Base-by-base conservation (phyloP, 2,797 vertebrate genomes). In the Girardinus metallicus region DNA sequence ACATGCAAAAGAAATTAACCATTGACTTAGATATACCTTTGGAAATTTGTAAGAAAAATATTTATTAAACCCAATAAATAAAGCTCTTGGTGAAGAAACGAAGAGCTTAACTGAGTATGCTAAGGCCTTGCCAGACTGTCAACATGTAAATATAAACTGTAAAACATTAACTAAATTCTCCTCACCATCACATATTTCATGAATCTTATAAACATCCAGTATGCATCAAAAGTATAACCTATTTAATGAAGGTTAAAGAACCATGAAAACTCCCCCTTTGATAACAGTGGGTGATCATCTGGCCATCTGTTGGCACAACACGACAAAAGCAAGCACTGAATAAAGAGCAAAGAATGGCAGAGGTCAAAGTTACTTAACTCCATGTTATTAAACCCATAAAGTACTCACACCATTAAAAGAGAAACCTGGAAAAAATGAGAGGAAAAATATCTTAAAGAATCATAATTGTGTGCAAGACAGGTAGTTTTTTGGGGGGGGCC, bases 221-320 rank as follows among this genome's bases (percentile, higher is more conserved):
- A 60, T 55, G 68, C 1, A 76, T 47, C 36, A 82, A 78, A 84
- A 70, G 16, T 73, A 76, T 23, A 79, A 73, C 71, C 57, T 77
- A 80, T 76, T 85, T 85, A 81, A 51, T 44, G 91, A 92, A 86
- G 87, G 66, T 87, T 88, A 93, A 93, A 87, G 41, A 80, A 12
- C 84, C 85, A 82, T 93, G 84, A 91, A 91, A 87, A 86, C 66
- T 39, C 73, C 68, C 51, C 26, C 15, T 84, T 64, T 82, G 80
- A 77, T 90, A 84, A 80, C 89, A 86, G 66, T 0, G 11, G 81
- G 85, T 43, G 79, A n/a, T 87, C 75, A 79, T 84, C 77, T 79
- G 70, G 81, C 88, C 91, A 93, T 90, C 90, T 93, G 93, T 84
- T 86, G 73, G 51, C 85, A 72, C 86, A 82, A 76, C 71, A 89